Evolutionary conservation across 1,140 invertebrate species (phyloP), one percentile per base, ranked within the genome.

Genomic region (Drosophila leontia): DNA sequence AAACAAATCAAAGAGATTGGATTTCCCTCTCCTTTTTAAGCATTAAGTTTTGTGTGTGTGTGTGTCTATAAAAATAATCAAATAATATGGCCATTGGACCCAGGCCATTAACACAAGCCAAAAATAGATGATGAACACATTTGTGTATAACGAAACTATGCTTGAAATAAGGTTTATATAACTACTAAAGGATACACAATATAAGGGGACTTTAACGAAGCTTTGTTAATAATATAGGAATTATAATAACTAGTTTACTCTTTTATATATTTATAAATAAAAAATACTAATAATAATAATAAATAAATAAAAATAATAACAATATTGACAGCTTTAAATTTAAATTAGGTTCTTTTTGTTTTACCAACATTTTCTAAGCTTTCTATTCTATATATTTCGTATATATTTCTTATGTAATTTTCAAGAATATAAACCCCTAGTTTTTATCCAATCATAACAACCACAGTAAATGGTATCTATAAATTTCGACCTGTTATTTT

Each of bases 1-100:
- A 88, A 87, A 84, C 83, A 88, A 87, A 87, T 87, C 85, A 88
- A 69, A 74, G 65, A 88, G 57, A 84, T 87, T 68, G 65, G 62
- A 61, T 70, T 37, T 17, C 23, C 32, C 32, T 4, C 42, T 55
- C n/a, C 48, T 6, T 17, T 26, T 41, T 3, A 12, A 32, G 13
- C 26, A 11, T 37, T 17, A 55, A 39, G 13, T 41, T 50, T 13
- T 55, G 17, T 60, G 13, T 45, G 39, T 45, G 39, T 32, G 29
- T 60, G 41, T 32, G 32, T 50, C 67, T 26, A 60, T 60, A 72
- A 72, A 72, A 72, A 59, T 51, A 72, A 72, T 60, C 44, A 50
- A 58, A 74, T 74, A 74, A 74, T 60, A 74, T 42, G 57, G 35
- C 37, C 67, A 32, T 35, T n/a, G 35, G n/a, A n/a, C 42, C 23